Base-by-base conservation (phyloP, 2,888 invertebrate genomes). In the Pammene aurita region DNA sequence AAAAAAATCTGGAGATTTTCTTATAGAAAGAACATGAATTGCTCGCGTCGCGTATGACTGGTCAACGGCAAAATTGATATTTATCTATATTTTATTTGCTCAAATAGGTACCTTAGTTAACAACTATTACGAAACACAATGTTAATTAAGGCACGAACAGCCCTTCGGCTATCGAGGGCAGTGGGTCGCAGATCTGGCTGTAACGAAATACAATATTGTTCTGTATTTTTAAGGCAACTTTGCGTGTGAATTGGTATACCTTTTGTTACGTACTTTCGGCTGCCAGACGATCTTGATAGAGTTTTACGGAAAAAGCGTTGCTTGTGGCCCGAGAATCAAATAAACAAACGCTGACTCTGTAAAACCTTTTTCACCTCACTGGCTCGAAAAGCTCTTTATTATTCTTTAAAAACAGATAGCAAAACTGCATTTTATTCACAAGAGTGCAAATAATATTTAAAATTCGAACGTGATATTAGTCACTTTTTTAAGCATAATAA, bases 131-230 rank as follows among this genome's bases (percentile, higher is more conserved):
- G 56, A 57, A 62, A 64, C 64, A 68, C 60, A 58, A 54, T 63
- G 67, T 46, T 65, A 65, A 69, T 69, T 69, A 69, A 69, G 58
- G 65, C 69, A 69, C 65, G 69, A 69, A 69, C 64, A 64, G 69
- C 69, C 69, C 69, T 69, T 55, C 41, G 63, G 67, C 52, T 68
- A 85, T 85, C 76, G 85, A 80, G 89, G 90, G 74, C 84, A 90
- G 83, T 90, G 82, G 90, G 90, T 89, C 89, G 88, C 77, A 82
- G 80, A 86, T 88, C 78, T 80, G 76, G 78, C 78, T 81, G 84
- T 81, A 77, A 82, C 78, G 77, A 78, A 78, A 77, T 26, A 67
- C 57, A 48, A 63, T 66, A 56, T 58, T 66, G 38, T 69, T 65
- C 64, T 69, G 69, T 60, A 68, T 69, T 65, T 68, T 69, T 65